Evolutionary conservation across 2,888 invertebrate species (phyloP), one percentile per base, ranked within the genome.

Genomic region (Beris morrisii): DNA sequence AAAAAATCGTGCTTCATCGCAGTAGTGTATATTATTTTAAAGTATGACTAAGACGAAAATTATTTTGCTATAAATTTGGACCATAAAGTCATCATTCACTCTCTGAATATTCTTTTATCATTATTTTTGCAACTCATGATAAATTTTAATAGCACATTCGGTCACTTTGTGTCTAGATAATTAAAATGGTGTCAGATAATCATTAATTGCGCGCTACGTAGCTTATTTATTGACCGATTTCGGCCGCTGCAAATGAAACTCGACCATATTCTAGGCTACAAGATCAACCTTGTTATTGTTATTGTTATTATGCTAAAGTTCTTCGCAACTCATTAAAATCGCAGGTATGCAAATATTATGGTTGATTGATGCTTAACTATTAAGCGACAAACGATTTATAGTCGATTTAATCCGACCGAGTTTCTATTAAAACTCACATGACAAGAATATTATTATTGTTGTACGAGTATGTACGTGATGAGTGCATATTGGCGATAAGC

Each of bases 341-440:
- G 38, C 9, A 38, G 5, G 7, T 38, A 38, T 38, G 38, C 38
- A 38, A 38, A 38, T 38, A 38, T 22, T 22, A 22, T 38, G 9
- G 38, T 9, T 38, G 38, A 38, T 38, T 5, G 38, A 38, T 38
- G 38, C 22, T 38, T 38, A 38, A 38, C 9, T 38, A 38, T 22
- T 28, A 28, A 58, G 52, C 58, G 30, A 45, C 31, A 58, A 28
- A 9, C 45, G n/a, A 22, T 46, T 45, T 28, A 58, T 30, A 58
- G 12, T 30, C 28, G 22, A 52, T 13, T 56, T 56, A 43, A 56
- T 56, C 56, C 56, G 6, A 43, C n/a, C 13, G 56, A 56, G 38
- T 38, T 56, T 56, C 56, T 38, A 38, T 38, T 38, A 38, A 56
- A 56, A 38, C 56, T 56, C 56, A 56, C 38, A 56, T 56, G 56